Evolutionary conservation across 2,797 vertebrate species (phyloP).

Genomic region (Enteromius fasciolatus): DNA sequence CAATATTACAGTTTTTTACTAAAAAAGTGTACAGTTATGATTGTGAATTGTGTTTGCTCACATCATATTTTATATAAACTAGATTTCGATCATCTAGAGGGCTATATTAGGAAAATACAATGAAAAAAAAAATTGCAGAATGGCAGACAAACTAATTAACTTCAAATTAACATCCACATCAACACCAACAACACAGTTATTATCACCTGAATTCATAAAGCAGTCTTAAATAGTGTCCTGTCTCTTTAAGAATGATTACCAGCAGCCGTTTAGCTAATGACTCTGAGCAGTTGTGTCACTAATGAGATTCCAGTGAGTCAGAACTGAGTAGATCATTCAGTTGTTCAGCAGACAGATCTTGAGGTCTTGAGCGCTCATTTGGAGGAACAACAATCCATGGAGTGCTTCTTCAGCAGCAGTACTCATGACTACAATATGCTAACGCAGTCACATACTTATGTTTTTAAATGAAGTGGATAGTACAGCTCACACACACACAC

Average conservation of each 20-base stretch:
- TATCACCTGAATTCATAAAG: background rate
- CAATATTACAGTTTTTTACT: too few relatives aligned
- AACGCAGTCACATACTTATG: background rate
- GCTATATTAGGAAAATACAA: background rate
- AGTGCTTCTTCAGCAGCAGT: slow-evolving; percentile 34
- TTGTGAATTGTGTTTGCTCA: background rate
- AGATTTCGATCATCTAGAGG: background rate
- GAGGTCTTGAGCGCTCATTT: slow-evolving; percentile 24
- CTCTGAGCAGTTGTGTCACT: slow-evolving; percentile 4
- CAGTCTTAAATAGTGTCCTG: background rate
- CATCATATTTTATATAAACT: background rate
- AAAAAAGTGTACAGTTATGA: background rate
- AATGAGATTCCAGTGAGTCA: slow-evolving; percentile 27
- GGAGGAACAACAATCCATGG: slow-evolving; percentile 15
- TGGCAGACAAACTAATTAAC: background rate
- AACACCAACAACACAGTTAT: background rate
- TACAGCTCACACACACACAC: background rate
- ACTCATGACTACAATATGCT: slow-evolving; percentile 21
- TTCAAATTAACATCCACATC: background rate
- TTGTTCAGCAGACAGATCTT: slow-evolving; percentile 38
- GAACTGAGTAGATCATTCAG: slow-evolving; percentile 34
- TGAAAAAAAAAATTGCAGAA: background rate
- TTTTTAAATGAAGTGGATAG: slow-evolving; percentile 6
- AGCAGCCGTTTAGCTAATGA: slow-evolving; percentile 12
- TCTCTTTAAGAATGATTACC: slow-evolving; percentile 21